Base-by-base conservation (phyloP, 2,888 invertebrate species). In the Amphipoea oculea region DNA sequence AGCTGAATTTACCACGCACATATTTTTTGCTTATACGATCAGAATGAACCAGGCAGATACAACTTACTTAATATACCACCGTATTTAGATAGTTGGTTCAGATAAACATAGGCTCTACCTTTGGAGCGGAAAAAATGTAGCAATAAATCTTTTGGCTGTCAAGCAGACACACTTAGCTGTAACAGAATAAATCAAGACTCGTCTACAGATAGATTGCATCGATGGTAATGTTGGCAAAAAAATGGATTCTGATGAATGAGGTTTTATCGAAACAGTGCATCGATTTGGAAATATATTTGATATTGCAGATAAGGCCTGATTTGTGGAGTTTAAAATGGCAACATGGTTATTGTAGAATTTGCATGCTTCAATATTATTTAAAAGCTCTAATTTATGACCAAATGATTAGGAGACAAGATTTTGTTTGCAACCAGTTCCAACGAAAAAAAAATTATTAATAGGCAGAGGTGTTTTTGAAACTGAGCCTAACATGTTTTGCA, bases 101-200 rank as follows among this genome's bases (percentile, higher is more conserved):
- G 88, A 89, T 89, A 89, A 84, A 87, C 83, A 86, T 90, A 86
- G 89, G 89, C 89, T 89, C 87, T 90, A 93, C 93, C 93, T 94
- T 93, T 88, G 87, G 88, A 82, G 89, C 89, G 86, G 88, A 89
- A 90, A 95, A 95, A 95, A 95, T 94, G 93, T 88, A 83, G 90
- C 87, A 90, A 94, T 95, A 95, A 95, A 95, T 96, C 95, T 94
- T 90, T 87, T 74, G 76, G 90, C 94, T 94, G 95, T 95, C 96
- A 94, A 93, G 93, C 92, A 80, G 93, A 92, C 93, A 94, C 92
- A 93, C 92, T 94, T 91, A 90, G 91, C 89, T 73, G 91, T 93
- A 90, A 93, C 92, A 90, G 92, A 93, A 95, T 95, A 95, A 95
- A 95, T 95, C 95, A 94, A 93, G 93, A 88, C 90, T 90, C 73